A percentile compares a stretch with the other conserved stretches of the same genome.
Evolutionary conservation across 2,113 vertebrate genomes (phyloP).

Genomic region (Rhombomys opimus): DNA sequence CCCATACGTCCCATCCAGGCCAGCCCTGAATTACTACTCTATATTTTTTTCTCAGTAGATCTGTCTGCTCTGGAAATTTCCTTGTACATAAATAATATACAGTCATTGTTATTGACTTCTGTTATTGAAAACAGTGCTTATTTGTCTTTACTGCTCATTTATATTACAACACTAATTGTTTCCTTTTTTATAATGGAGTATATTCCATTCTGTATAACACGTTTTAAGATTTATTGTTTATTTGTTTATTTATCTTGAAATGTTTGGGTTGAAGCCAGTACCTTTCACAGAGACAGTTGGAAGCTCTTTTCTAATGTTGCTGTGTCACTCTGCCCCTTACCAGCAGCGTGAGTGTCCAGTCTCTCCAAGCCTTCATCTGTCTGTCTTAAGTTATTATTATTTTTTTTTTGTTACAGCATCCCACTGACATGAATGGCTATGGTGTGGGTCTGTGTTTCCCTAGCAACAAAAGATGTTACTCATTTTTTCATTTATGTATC

Average conservation of each 20-base stretch:
- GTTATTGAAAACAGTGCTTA: neutral
- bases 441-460: neutral
- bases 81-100: neutral
- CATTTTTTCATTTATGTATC: neutral
- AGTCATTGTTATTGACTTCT: slow-evolving; percentile 15
- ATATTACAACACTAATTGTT: neutral
- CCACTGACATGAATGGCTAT: neutral
- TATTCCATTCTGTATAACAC: neutral
- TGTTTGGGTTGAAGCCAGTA: neutral
- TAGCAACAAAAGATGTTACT: neutral
- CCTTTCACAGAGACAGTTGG: neutral
- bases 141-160: neutral
- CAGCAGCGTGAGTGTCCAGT: neutral
- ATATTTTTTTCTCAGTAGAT: neutral
- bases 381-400: neutral
- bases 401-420: neutral
- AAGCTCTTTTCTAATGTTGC: neutral
- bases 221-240: neutral
- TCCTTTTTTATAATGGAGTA: neutral
- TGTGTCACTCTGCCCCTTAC: no score
- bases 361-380: neutral
- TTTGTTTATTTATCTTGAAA: neutral
- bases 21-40: neutral
- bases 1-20: neutral
- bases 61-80: slow-evolving; percentile 28